Conservation (phyloP, 2,797 vertebrate genomes). For the Hoplostethus atlanticus region DNA sequence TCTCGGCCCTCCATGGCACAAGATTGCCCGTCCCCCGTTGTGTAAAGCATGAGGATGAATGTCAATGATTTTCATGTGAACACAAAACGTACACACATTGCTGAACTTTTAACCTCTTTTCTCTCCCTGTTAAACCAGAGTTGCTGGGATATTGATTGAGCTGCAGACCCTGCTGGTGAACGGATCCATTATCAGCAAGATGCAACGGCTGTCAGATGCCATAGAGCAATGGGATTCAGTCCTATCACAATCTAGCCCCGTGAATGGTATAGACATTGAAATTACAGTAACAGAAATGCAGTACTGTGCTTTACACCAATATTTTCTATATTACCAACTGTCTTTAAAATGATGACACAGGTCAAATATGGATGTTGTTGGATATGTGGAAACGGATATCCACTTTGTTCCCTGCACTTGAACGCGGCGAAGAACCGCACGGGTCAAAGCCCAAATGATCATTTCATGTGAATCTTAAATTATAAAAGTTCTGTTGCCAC, state of each 20-base stretch:
- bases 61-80: not conserved
- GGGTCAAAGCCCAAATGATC: constrained; percentile 21
- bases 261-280: constrained; percentile 32
- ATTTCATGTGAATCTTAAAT: constrained; percentile 1
- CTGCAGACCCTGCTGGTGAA: constrained; percentile 77
- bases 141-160: constrained; percentile 79
- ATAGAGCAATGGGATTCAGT: constrained; percentile 68
- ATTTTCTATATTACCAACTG: not conserved
- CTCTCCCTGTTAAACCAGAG: constrained; percentile 53
- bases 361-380: not conserved
- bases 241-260: constrained; percentile 39
- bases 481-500: constrained; percentile 26
- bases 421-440: not conserved
- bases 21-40: too few species aligned
- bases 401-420: not conserved
- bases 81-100: not conserved
- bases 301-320: not conserved
- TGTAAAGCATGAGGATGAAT: not conserved
- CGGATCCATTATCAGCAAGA: constrained; percentile 68
- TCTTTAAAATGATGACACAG: not conserved
- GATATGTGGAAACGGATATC: too few species aligned
- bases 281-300: not conserved
- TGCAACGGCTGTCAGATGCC: constrained; percentile 68
- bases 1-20: too few species aligned
- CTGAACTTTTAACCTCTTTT: not conserved